Evolutionary conservation across 2,797 vertebrate species (phyloP), one percentile per base, ranked within the genome.

Genomic region (Anniella stebbinsi): DNA sequence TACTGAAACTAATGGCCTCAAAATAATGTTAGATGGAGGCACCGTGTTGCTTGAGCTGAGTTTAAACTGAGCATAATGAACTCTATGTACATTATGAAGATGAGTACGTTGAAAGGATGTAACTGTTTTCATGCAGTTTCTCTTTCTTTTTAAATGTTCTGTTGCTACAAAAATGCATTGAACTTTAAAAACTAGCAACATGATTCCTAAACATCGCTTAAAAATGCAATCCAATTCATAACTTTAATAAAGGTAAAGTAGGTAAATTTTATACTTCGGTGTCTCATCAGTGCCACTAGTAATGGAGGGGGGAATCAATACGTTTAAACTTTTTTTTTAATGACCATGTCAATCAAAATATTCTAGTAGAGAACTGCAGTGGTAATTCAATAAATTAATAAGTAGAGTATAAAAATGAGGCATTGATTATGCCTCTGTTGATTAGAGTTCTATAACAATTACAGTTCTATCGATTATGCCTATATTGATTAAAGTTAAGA

Each of bases 1-100:
- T 28, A 57, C 25, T 86, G 77, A 82, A 48, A 45, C 82, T 21
- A 72, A 80, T 80, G 38, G 38, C 33, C 45, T 86, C 15, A 45
- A 77, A 25, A 57, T 73, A 60, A 41, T 77, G 4, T 30, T 67
- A 81, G 45, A n/a, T 86, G n/a, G 12, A 12, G 51, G 18, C 6
- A 38, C 38, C n/a, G 21, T 72, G 5, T 28, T 84, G n/a, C 57
- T 84, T 78, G 81, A 72, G 23, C 63, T 78, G 72, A 57, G 48
- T 28, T 41, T 63, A 84, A 91, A 80, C 2, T 88, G 77, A 76
- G 75, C 75, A 28, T 69, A 88, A 88, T 82, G 12, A 57, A 41
- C 72, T 36, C 18, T 88, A 88, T 57, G 67, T 63, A 69, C 30
- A 73, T 85, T 70, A 41, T 60, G n/a, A 72, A 7, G 51, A 69